Evolutionary conservation across 2,888 invertebrate genomes (phyloP).

Genomic region (Stegophylla sp.): DNA sequence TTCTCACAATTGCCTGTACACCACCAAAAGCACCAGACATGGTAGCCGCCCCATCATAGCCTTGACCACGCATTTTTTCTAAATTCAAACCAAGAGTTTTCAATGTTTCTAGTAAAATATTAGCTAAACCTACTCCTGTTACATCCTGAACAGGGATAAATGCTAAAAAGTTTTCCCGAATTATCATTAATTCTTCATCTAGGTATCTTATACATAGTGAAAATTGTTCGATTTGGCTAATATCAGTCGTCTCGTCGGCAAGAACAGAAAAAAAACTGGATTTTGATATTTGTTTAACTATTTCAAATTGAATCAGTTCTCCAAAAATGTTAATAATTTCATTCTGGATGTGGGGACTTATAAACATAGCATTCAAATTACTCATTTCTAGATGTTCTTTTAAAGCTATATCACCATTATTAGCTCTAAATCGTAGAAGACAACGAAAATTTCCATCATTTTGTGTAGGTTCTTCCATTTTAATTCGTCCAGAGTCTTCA

Average conservation of each 20-base stretch:
- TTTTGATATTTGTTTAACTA: slow-evolving; percentile 61
- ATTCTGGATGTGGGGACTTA: slow-evolving; percentile 63
- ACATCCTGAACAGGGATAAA: no score
- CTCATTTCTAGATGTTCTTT: no score
- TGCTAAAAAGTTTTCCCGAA: no score
- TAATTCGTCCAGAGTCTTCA: slow-evolving; percentile 43
- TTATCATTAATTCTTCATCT: not conserved
- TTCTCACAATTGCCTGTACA: slow-evolving; percentile 30
- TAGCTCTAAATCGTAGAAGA: no score
- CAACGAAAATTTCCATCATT: slow-evolving; percentile 55
- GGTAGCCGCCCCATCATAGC: slow-evolving; percentile 53
- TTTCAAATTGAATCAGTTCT: slow-evolving; percentile 60
- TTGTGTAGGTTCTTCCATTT: slow-evolving; percentile 41
- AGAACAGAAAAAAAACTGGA: slow-evolving; percentile 60
- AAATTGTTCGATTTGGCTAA: slow-evolving; percentile 62
- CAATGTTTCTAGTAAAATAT: no score
- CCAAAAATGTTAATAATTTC: slow-evolving; percentile 62
- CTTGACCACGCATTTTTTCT: no score
- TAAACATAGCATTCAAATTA: slow-evolving; percentile 62
- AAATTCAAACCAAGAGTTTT: no score
- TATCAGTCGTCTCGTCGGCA: slow-evolving; percentile 62
- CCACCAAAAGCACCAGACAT: slow-evolving; percentile 30
- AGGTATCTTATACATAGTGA: slow-evolving; percentile 62
- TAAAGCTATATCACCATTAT: no score
- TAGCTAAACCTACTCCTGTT: no score